Evolutionary conservation across 1,140 invertebrate species (phyloP).

Genomic region (Mercenaria mercenaria): DNA sequence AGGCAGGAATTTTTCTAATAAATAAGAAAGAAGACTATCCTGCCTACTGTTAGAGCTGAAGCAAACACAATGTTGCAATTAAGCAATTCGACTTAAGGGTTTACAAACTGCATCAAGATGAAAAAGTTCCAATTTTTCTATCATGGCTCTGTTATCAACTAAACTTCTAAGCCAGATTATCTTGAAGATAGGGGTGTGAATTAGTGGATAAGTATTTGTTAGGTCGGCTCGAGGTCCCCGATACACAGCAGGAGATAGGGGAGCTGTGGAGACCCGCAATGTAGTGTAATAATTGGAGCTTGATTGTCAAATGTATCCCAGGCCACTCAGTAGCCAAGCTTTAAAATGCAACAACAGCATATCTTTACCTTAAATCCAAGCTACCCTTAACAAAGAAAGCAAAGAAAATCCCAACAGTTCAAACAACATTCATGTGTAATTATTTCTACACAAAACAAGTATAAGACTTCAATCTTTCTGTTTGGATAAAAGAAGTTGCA

Average conservation of each 20-base stretch:
- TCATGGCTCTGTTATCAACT: slow-evolving; percentile 1
- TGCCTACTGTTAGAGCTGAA: too few species aligned
- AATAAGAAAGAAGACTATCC: too few species aligned
- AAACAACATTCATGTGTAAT: too few species aligned
- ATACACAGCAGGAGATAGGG: slow-evolving; percentile 5
- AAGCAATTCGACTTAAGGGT: not conserved
- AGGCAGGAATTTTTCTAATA: too few species aligned
- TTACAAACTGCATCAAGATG: not conserved
- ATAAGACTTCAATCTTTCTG: too few species aligned
- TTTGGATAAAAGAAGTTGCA: too few species aligned
- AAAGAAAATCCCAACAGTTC: too few species aligned
- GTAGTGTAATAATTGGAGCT: not conserved
- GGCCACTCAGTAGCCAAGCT: not conserved
- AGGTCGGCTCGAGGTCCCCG: not conserved
- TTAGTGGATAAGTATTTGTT: slow-evolving; percentile 21
- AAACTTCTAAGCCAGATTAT: not conserved
- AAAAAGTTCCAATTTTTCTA: not conserved
- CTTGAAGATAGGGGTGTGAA: slow-evolving; percentile 17
- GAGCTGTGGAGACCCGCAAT: not conserved
- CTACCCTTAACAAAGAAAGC: too few species aligned
- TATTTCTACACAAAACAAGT: too few species aligned
- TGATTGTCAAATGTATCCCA: slow-evolving; percentile 1
- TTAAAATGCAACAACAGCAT: not conserved
- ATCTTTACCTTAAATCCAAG: too few species aligned
- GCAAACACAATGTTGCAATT: not conserved